Base-by-base conservation (phyloP, 2,113 vertebrate species). In the Noctilio leporinus region DNA sequence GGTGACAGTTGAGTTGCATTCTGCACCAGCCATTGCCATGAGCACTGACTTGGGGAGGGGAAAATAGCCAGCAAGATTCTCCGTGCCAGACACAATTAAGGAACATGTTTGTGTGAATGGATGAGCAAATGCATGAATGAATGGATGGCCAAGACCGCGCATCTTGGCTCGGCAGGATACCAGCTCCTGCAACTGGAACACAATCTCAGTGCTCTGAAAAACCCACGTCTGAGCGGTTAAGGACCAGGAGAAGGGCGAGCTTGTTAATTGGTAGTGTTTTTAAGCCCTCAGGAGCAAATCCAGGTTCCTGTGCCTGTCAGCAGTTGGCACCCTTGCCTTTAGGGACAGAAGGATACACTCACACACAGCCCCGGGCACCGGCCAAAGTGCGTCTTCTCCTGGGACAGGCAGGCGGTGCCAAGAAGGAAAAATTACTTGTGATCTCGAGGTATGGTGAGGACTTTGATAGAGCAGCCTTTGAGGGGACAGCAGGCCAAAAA, bases 91-190 rank as follows among this genome's bases (percentile, higher is more conserved):
- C 95, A 90, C 93, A 97, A 92, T 97, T 96, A 94, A 95, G 93
- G 90, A 91, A 95, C 76, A 57, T 92, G 92, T 97, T 97, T 94
- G 93, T 97, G 97, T 97, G 97, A 97, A 97, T 97, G 97, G 95
- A 94, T 90, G 96, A 96, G 90, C 95, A 85, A 88, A 93, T 57
- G 87, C 90, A 97, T 97, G 97, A 97, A 97, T 97, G 97, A 96
- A 95, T 45, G 82, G 73, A 90, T 53, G 33, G 64, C 67, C 30
- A 51, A 93, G 93, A 95, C 92, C 28, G 51, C 59, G 86, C 28
- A 7, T 64, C 64, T 86, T 1, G 19, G 78, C 86, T 93, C 43
- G 4, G 83, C 95, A 80, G 96, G 95, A 86, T 92, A 73, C n/a
- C 15, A 67, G 72, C 81, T 95, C 35, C 55, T 57, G 85, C 90